These are phyloP conservation scores for Ceyx cyanopectus DNA, from an alignment of 2,113 vertebrate species.

Conservation along the genomic window DNA sequence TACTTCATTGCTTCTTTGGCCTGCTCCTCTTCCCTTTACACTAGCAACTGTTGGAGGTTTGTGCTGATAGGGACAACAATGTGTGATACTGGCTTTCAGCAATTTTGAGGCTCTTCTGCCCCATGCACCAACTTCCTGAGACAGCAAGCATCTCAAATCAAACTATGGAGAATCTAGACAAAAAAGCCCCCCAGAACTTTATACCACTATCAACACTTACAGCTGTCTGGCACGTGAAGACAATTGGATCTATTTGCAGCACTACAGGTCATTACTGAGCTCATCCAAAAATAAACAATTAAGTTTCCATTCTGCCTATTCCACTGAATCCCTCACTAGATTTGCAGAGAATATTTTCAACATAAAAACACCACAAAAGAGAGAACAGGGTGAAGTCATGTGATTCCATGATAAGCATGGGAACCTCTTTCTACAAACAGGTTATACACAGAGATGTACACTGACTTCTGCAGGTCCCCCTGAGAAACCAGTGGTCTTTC, in stretches of 20 bases:
- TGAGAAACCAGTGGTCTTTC: background rate
- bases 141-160: background rate
- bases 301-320: background rate
- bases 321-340: background rate
- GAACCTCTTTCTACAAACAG: background rate
- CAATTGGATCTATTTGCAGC: background rate
- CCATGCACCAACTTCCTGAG: background rate
- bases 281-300: background rate
- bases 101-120: background rate
- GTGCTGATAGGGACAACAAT: background rate
- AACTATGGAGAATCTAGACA: background rate
- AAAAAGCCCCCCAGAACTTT: background rate
- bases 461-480: background rate
- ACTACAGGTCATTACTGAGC: background rate
- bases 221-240: background rate
- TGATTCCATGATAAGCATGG: background rate
- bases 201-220: background rate
- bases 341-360: background rate
- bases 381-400: background rate
- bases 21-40: background rate
- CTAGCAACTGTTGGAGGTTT: background rate
- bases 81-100: background rate
- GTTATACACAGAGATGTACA: background rate
- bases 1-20: background rate
- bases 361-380: background rate